Evolutionary conservation across 2,888 invertebrate species (phyloP).

Genomic region (Archaeoteleia sp.): DNA sequence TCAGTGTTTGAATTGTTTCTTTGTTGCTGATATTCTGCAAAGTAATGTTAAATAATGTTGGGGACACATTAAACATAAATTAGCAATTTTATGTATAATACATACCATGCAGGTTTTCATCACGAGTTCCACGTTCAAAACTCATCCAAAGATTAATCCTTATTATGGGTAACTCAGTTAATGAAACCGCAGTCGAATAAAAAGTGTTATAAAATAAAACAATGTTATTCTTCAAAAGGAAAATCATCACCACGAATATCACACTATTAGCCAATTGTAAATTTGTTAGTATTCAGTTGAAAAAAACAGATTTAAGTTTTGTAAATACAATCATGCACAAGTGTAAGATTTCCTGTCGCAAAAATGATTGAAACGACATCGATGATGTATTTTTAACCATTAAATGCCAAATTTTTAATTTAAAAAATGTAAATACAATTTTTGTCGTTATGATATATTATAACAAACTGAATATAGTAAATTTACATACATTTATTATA

Average conservation of each 20-base stretch:
- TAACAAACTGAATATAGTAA: too few relatives aligned
- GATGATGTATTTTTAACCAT: conserved; percentile 19
- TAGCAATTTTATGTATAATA: conserved; percentile 13
- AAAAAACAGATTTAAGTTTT: conserved; percentile 3
- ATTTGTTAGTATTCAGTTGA: conserved; percentile 12
- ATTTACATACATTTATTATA: too few relatives aligned
- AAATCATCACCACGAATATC: conserved; percentile 11
- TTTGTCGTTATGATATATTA: too few relatives aligned
- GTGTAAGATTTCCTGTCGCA: conserved; percentile 3
- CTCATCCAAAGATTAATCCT: conserved; percentile 12
- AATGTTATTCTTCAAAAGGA: conserved; percentile 14
- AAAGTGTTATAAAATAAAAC: conserved; percentile 10
- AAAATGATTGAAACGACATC: too few relatives aligned
- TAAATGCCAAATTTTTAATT: too few relatives aligned
- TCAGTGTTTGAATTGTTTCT: conserved; percentile 62
- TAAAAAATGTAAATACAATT: too few relatives aligned
- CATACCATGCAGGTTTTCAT: too few relatives aligned
- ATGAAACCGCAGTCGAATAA: conserved; percentile 18
- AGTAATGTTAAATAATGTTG: not conserved
- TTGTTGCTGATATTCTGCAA: conserved; percentile 65
- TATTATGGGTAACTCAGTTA: too few relatives aligned
- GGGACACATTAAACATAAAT: not conserved
- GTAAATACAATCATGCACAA: not conserved
- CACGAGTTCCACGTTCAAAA: too few relatives aligned
- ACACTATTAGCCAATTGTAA: too few relatives aligned